These are phyloP conservation scores for Heliconius charithonia DNA, from an alignment of 2,888 invertebrate genomes.

Conservation along the genomic window DNA sequence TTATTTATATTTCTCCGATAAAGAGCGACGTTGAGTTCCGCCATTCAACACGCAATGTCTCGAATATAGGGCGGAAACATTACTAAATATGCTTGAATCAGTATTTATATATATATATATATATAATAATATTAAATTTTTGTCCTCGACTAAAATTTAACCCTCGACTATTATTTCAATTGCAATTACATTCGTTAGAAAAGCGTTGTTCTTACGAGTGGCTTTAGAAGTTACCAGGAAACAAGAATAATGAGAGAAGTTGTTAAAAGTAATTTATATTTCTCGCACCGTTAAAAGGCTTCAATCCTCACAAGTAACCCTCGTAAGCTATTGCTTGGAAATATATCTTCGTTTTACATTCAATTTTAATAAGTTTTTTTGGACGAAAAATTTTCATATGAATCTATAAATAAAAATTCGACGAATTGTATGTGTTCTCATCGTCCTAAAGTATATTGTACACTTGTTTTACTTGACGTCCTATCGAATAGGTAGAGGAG, in stretches of 20 bases:
- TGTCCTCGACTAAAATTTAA: no score
- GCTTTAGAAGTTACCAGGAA: neutral
- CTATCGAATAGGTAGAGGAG: no score
- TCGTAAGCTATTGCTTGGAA: neutral
- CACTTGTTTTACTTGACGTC: no score
- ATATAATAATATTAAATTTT: no score
- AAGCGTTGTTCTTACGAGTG: neutral
- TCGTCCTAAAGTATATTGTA: no score
- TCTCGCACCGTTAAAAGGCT: constrained; percentile 1
- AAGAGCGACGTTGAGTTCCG: no score
- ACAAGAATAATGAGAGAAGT: constrained; percentile 6
- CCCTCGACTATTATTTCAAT: neutral
- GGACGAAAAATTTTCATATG: neutral
- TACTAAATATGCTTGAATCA: no score
- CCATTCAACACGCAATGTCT: no score
- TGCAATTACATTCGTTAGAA: neutral
- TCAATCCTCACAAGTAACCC: neutral
- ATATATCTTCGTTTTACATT: neutral
- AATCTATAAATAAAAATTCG: neutral
- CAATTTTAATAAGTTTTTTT: neutral
- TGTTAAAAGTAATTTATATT: constrained; percentile 14
- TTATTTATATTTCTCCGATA: no score
- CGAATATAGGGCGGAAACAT: no score
- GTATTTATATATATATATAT: no score
- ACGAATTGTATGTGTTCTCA: neutral